phyloP scores from a whole-genome alignment of 2,797 vertebrate species.

The Lagocephalus sceleratus region DNA sequence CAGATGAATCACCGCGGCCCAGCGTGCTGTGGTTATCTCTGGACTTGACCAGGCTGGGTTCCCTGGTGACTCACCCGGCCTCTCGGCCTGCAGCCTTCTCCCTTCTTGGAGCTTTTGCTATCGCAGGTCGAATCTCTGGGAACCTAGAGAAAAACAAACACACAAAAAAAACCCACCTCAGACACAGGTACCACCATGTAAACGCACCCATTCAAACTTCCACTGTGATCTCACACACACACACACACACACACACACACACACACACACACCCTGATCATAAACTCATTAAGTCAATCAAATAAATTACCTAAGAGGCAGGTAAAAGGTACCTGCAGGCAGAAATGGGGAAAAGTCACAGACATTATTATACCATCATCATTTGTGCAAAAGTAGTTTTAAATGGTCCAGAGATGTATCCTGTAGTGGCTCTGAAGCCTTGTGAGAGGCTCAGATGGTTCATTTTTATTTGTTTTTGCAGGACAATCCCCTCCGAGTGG shows the following conservation, averaged over 20 bases:
- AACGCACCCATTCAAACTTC: neutral
- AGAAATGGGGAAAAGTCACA: neutral
- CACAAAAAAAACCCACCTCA: slow-evolving; percentile 11
- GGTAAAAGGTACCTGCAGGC: too few species aligned
- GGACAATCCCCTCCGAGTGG: too few species aligned
- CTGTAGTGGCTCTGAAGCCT: too few species aligned
- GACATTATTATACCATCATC: slow-evolving; percentile 41
- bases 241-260: slow-evolving; percentile 20
- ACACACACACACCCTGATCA: slow-evolving; percentile 27
- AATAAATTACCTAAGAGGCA: slow-evolving; percentile 25
- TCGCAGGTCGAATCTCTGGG: slow-evolving; percentile 1
- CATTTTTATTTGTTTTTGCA: too few species aligned
- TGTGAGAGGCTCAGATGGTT: too few species aligned
- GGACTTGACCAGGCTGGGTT: slow-evolving; percentile 31
- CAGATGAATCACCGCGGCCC: slow-evolving; percentile 57
- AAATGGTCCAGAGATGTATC: neutral
- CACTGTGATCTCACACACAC: slow-evolving; percentile 6
- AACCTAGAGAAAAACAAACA: slow-evolving; percentile 31
- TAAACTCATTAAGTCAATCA: slow-evolving; percentile 29
- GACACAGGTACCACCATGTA: slow-evolving; percentile 6
- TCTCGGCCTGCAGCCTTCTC: slow-evolving; percentile 34
- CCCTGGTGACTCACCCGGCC: slow-evolving; percentile 55
- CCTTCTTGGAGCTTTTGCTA: slow-evolving; percentile 18
- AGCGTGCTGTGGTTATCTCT: slow-evolving; percentile 36
- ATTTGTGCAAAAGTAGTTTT: neutral